Conservation (phyloP, 2,113 vertebrate genomes). For the Hystrix brachyura region DNA sequence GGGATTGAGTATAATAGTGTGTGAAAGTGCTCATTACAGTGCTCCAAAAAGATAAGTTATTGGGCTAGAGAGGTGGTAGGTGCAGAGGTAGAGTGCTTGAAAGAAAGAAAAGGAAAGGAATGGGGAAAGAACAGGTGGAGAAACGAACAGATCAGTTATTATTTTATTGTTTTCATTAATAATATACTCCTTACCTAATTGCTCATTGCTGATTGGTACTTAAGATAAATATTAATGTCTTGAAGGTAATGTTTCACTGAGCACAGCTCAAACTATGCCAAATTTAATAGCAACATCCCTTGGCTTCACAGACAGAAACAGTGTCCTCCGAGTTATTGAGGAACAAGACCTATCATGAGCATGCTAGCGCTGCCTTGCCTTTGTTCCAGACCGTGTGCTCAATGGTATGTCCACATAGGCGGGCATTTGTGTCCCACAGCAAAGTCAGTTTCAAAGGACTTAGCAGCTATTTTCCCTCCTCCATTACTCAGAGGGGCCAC, state of each 20-base stretch:
- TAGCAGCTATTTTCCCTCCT: not conserved
- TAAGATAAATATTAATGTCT: not conserved
- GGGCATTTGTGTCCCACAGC: not conserved
- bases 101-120: not conserved
- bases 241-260: not conserved
- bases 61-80: too few species aligned
- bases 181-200: not conserved
- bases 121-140: not conserved
- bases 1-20: not conserved
- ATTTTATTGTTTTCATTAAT: not conserved
- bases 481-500: not conserved
- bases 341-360: not conserved
- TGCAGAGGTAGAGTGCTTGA: not conserved
- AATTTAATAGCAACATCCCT: not conserved
- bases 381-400: not conserved
- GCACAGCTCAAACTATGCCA: constrained; percentile 12
- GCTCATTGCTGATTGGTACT: not conserved
- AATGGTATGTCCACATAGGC: not conserved
- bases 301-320: not conserved
- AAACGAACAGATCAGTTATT: not conserved
- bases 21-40: not conserved
- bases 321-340: not conserved
- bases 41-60: not conserved
- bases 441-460: not conserved
- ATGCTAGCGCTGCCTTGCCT: not conserved